Base-by-base conservation (phyloP, 2,113 vertebrate species). In the Forbesichthys agassizii region DNA sequence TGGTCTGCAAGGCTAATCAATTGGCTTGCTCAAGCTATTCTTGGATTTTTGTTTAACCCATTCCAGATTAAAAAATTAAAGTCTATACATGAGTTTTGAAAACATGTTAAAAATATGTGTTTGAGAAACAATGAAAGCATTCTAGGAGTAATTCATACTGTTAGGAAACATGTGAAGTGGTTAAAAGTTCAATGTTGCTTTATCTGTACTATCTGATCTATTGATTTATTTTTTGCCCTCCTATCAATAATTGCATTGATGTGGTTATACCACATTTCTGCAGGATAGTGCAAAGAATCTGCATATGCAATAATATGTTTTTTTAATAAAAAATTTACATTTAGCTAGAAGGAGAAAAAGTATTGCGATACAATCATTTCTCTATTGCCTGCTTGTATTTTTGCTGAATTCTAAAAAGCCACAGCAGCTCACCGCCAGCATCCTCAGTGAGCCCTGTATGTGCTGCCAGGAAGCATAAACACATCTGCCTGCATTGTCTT, bases 311-410 rank as follows among this genome's bases (percentile, higher is more conserved):
- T 89, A 91, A 93, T 90, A 80, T 89, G 88, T 75, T 89, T 91
- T 91, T 89, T 87, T 89, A 84, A 88, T 92, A 90, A 92, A 88
- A 83, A 84, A 83, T 68, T 75, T 85, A 84, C 85, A 83, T 85
- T 67, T 33, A 14, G 75, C 87, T 72, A 73, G 80, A 67, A 80
- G 88, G 80, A 13, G 3, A 63, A 66, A 82, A 57, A 61, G 62
- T 79, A 70, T 68, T 47, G 56, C 56, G 75, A 78, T 82, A 13
- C 70, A 73, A 71, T 78, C 73, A 87, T 87, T 86, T 82, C 79
- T 64, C 68, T 11, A 11, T 70, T 75, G 60, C 74, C 74, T 49
- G 79, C 71, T 76, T 59, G 63, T 66, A 18, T 69, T 52, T 60
- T 71, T 8, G 48, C 1, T 13, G 49, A 68, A 58, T 61, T 62